Evolutionary conservation across 2,797 vertebrate genomes (phyloP).

Genomic region (Fistularia commersonii): DNA sequence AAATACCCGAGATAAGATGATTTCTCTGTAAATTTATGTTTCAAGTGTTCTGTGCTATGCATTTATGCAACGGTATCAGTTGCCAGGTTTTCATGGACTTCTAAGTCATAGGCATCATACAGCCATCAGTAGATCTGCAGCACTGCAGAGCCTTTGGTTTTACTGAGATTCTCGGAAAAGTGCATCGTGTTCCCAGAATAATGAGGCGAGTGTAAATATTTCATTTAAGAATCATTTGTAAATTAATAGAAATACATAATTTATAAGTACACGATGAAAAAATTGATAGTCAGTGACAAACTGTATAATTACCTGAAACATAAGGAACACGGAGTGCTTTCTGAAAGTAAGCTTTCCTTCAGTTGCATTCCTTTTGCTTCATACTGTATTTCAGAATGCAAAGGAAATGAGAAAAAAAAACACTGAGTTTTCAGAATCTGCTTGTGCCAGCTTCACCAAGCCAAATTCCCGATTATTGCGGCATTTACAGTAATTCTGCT

Average conservation of each 20-base stretch:
- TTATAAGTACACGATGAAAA: slow-evolving; percentile 4
- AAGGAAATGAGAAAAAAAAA: background rate
- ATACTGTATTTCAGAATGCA: background rate
- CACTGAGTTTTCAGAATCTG: slow-evolving; percentile 14
- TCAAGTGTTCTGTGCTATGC: slow-evolving; percentile 4
- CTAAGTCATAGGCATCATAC: slow-evolving; percentile 5
- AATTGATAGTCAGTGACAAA: slow-evolving; percentile 11
- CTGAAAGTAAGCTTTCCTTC: slow-evolving; percentile 12
- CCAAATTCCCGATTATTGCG: slow-evolving; percentile 20
- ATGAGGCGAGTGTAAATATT: too few species aligned
- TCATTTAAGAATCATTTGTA: too few species aligned
- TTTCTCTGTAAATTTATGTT: slow-evolving; percentile 32
- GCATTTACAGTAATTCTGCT: slow-evolving; percentile 35
- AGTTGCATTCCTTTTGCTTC: slow-evolving; percentile 10
- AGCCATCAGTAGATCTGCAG: background rate
- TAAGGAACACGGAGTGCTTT: slow-evolving; percentile 21
- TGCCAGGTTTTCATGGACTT: background rate
- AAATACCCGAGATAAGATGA: background rate
- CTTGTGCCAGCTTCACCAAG: slow-evolving; percentile 6
- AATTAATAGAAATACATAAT: background rate
- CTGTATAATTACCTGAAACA: slow-evolving; percentile 26
- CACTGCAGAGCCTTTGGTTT: background rate
- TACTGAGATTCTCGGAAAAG: background rate
- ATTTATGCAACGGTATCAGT: slow-evolving; percentile 22
- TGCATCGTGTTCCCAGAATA: too few species aligned